phyloP scores from a whole-genome alignment of 2,888 invertebrate genomes.

The Spodoptera exigua region DNA sequence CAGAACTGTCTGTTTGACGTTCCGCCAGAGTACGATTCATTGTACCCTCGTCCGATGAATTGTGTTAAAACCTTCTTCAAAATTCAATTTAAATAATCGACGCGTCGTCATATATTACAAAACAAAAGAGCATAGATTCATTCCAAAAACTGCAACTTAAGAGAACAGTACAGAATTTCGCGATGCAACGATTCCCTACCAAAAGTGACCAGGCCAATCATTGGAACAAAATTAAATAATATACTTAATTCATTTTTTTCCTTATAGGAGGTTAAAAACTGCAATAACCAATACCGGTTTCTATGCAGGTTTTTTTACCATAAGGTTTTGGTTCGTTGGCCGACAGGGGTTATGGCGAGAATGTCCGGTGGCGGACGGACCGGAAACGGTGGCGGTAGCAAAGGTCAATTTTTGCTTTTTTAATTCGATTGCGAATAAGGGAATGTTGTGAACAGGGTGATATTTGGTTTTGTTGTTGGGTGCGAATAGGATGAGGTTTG shows the following conservation, averaged over 20 bases:
- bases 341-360: slow-evolving; percentile 65
- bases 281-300: slow-evolving; percentile 50
- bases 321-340: slow-evolving; percentile 44
- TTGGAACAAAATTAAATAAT: slow-evolving; percentile 17
- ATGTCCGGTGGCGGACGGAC: slow-evolving; percentile 62
- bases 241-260: slow-evolving; percentile 10
- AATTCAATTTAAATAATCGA: too few species aligned
- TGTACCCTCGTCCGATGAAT: too few species aligned
- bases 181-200: not conserved
- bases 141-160: too few species aligned
- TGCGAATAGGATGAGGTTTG: too few species aligned
- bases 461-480: not conserved
- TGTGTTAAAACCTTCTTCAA: too few species aligned
- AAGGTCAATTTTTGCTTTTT: slow-evolving; percentile 58
- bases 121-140: too few species aligned
- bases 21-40: too few species aligned
- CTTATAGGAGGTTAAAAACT: slow-evolving; percentile 28
- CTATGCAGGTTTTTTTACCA: slow-evolving; percentile 39
- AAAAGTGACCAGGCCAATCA: slow-evolving; percentile 4
- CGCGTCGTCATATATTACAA: too few species aligned
- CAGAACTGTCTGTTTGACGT: too few species aligned
- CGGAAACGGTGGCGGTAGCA: slow-evolving; percentile 57
- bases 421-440: slow-evolving; percentile 3
- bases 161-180: too few species aligned
- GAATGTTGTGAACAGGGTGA: not conserved